A percentile compares a stretch with the other conserved stretches of the same genome.
Conservation (phyloP, 2,888 invertebrate species). For the Tineola bisselliella region DNA sequence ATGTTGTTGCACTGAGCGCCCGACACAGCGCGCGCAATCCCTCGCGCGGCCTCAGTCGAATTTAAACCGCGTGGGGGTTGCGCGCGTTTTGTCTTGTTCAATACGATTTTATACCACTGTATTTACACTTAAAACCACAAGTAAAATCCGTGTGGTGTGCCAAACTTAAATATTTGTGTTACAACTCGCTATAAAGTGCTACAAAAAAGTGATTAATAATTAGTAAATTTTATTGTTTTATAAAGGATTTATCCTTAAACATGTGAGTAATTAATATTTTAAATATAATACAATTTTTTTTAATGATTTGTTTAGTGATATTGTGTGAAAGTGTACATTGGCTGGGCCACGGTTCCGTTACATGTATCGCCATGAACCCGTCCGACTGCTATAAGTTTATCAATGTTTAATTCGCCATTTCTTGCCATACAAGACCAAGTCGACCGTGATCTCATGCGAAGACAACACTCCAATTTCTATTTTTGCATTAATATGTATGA, state of each 20-base stretch:
- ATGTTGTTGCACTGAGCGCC: not conserved
- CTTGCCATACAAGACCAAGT: slow-evolving; percentile 1
- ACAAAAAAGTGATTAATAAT: not conserved
- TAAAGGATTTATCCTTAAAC: not conserved
- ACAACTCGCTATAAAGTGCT: not conserved
- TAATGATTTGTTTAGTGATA: not conserved
- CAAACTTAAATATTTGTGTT: slow-evolving; percentile 10
- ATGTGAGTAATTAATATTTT: not conserved
- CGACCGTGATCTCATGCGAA: slow-evolving; percentile 14
- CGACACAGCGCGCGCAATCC: not conserved
- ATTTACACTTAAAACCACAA: not conserved
- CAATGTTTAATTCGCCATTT: slow-evolving; percentile 17
- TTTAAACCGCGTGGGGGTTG: not conserved
- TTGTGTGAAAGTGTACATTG: slow-evolving; percentile 33
- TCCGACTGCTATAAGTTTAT: slow-evolving; percentile 29
- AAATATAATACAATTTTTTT: not conserved
- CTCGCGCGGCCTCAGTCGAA: not conserved
- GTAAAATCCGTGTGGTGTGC: not conserved
- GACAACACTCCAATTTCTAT: slow-evolving; percentile 19
- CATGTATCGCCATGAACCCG: slow-evolving; percentile 48
- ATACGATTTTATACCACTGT: not conserved
- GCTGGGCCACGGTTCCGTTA: slow-evolving; percentile 45
- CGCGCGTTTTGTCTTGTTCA: not conserved
- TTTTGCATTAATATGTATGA: slow-evolving; percentile 20
- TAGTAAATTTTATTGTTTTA: not conserved